Conservation (phyloP, 2,113 vertebrate species). For the Phylloscopus trochiloides region DNA sequence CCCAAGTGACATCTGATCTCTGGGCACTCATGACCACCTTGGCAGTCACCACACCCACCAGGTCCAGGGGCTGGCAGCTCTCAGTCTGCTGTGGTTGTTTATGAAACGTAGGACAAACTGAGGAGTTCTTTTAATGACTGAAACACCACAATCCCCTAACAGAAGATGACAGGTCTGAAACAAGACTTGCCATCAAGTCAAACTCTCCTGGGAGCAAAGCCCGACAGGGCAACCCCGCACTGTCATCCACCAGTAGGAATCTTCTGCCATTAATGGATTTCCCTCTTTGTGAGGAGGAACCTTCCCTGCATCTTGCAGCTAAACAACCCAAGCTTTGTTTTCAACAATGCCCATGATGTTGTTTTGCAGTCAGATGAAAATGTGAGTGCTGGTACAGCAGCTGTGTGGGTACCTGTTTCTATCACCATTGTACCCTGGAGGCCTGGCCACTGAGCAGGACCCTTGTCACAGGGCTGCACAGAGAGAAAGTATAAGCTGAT, state of each 20-base stretch:
- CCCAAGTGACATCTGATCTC: neutral
- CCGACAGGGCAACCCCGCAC: accelerated
- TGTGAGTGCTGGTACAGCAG: neutral
- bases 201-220: neutral
- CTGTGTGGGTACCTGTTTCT: neutral
- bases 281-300: neutral
- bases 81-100: neutral
- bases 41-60: accelerated
- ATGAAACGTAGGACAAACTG: neutral
- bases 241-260: neutral
- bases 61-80: neutral
- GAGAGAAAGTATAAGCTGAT: neutral
- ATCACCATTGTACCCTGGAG: neutral
- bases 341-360: neutral
- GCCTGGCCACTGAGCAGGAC: neutral
- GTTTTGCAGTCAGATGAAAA: neutral
- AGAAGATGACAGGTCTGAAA: neutral
- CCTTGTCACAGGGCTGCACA: neutral
- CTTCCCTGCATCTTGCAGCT: neutral
- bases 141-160: neutral
- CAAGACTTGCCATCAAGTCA: neutral
- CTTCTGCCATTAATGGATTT: neutral
- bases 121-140: neutral
- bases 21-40: neutral
- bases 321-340: neutral